These are phyloP conservation scores for Lipophrys pholis DNA, from an alignment of 2,113 vertebrate species.

Conservation along the genomic window DNA sequence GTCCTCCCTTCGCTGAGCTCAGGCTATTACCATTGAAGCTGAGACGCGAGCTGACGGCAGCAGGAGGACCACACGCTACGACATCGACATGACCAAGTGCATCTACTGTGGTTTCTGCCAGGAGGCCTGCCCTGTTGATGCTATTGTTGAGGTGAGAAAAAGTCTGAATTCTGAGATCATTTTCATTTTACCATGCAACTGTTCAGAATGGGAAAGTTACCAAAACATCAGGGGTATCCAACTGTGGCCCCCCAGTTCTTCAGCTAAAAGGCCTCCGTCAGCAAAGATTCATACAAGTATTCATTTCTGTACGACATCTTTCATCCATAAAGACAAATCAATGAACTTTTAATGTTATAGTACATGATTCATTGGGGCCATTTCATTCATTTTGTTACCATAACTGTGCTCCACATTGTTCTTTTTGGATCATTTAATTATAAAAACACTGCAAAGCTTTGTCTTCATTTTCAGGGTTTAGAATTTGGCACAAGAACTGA, in stretches of 20 bases:
- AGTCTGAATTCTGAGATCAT: background rate
- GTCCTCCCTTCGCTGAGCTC: conserved; percentile 44
- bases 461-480: background rate
- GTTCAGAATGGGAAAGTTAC: background rate
- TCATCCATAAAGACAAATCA: background rate
- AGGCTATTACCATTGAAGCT: conserved; percentile 97
- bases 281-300: no score
- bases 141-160: conserved; percentile 90
- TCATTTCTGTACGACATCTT: no score
- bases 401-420: background rate
- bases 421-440: background rate
- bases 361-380: no score
- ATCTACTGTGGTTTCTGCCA: conserved; percentile 98
- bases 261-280: no score
- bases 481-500: background rate
- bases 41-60: conserved; percentile 91
- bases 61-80: conserved; percentile 92
- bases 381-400: background rate
- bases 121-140: conserved; percentile 94
- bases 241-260: no score
- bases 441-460: background rate
- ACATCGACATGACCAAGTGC: conserved; percentile 98
- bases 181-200: conserved; percentile 7
- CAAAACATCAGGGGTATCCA: no score
- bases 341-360: background rate